Conservation (phyloP, 23 tunicate genomes). For the Pegea sp. region DNA sequence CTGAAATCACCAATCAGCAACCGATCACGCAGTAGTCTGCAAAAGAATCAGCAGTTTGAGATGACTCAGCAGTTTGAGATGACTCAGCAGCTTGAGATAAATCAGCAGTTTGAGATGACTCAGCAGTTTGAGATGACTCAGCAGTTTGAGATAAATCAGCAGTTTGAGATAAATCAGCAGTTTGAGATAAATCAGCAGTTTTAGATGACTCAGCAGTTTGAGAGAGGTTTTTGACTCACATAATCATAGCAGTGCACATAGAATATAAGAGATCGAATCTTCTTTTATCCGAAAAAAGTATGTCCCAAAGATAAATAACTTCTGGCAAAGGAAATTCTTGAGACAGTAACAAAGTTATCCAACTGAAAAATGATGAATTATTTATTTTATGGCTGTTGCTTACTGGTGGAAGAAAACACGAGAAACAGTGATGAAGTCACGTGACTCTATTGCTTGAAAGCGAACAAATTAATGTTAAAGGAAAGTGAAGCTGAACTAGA, state of each 20-base stretch:
- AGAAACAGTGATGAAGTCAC: no score
- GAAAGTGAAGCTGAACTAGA: no score
- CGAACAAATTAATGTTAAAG: no score
- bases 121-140: constrained; percentile 33
- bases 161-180: constrained; percentile 21
- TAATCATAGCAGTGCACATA: constrained; percentile 68
- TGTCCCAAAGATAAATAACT: constrained; percentile 85
- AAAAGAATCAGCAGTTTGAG: background rate
- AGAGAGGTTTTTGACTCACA: constrained; percentile 15
- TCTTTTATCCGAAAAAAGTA: constrained; percentile 41
- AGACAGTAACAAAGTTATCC: constrained; percentile 83
- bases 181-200: background rate
- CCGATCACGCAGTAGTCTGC: constrained; percentile 41
- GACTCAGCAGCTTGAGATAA: constrained; percentile 30
- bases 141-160: constrained; percentile 58
- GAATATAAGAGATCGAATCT: constrained; percentile 46
- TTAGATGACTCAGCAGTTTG: background rate
- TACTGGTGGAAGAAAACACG: background rate
- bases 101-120: background rate
- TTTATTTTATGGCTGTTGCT: background rate
- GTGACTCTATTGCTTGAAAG: no score
- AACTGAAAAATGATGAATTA: constrained; percentile 8
- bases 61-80: background rate
- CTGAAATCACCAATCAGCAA: constrained; percentile 48
- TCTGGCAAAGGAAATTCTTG: constrained; percentile 93